A percentile compares a stretch with the other conserved stretches of the same genome.
Conservation (phyloP, 2,113 vertebrate genomes). For the Leptobrachium ailaonicum region DNA sequence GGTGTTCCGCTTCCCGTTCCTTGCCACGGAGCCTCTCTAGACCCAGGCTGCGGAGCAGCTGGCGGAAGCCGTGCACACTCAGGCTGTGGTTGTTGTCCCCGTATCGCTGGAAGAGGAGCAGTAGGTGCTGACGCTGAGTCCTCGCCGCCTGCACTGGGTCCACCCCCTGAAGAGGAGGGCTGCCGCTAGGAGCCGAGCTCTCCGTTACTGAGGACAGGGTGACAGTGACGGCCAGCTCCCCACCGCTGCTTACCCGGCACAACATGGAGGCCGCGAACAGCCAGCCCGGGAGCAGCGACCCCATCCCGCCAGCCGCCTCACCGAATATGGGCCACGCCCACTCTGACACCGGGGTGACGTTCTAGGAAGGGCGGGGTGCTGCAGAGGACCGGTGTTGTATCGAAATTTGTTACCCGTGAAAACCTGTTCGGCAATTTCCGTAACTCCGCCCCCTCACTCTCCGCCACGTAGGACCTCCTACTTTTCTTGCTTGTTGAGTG, state of each 20-base stretch:
- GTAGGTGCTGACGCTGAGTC: conserved; percentile 79
- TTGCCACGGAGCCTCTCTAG: conserved; percentile 69
- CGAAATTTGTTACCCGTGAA: too few relatives aligned
- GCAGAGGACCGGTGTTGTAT: background rate
- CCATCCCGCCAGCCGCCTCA: background rate
- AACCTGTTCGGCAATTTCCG: too few relatives aligned
- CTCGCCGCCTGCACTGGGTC: conserved; percentile 61
- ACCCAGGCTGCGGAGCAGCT: conserved; percentile 81
- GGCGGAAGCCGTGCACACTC: conserved; percentile 81
- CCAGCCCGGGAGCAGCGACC: background rate
- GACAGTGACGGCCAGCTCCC: conserved; percentile 17
- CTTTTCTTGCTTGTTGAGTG: too few relatives aligned
- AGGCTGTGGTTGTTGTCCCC: conserved; percentile 85
- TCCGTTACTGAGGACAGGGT: background rate
- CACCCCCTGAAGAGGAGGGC: background rate
- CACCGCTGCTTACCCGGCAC: background rate
- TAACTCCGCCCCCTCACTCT: too few relatives aligned
- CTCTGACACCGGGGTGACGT: background rate
- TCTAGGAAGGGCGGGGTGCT: background rate
- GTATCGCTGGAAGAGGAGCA: conserved; percentile 86
- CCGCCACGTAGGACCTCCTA: too few relatives aligned
- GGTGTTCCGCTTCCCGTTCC: background rate
- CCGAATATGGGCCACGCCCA: background rate
- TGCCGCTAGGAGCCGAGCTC: background rate
- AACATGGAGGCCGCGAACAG: background rate